Evolutionary conservation across 2,888 invertebrate genomes (phyloP), one percentile per base, ranked within the genome.

Genomic region (Antitype chi): DNA sequence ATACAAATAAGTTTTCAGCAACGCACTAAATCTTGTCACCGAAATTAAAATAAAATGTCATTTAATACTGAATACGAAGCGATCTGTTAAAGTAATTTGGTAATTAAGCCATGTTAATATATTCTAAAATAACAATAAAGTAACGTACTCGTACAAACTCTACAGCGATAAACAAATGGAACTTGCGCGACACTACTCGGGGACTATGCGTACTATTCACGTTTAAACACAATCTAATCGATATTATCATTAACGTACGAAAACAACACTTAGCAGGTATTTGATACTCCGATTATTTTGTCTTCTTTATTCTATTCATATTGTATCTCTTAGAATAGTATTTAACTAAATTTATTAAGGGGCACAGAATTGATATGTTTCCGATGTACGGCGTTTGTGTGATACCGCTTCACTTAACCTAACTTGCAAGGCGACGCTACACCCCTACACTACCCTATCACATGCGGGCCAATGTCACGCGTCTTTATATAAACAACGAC

Each of bases 311-410:
- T 94, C 95, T 96, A 96, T 94, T 92, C 94, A 96, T 96, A 96
- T 91, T 95, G 95, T 96, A 95, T 96, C 93, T 96, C 96, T 96
- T 96, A 96, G 94, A 94, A 95, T 96, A 96, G 93, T 95, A 95
- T 91, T 96, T 95, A 96, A 95, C 94, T 96, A 96, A 94, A 94
- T 95, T 96, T 96, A 97, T 97, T 97, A 97, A 97, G 97, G 98
- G 98, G 98, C 98, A 98, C 98, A 97, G 97, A 97, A 97, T 97
- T 98, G 98, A 98, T 98, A 98, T 98, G 98, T 98, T 97, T 98
- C 95, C 97, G 97, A 97, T 97, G 97, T 93, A 97, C 97, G 97
- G 97, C 97, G 97, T 97, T 97, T 97, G 97, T 97, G 97, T 97
- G 94, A 93, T 96, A 96, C 96, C 96, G 96, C 93, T 95, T 96